Evolutionary conservation across 2,888 invertebrate genomes (phyloP), one percentile per base, ranked within the genome.

Genomic region (Ophion slaviceki): DNA sequence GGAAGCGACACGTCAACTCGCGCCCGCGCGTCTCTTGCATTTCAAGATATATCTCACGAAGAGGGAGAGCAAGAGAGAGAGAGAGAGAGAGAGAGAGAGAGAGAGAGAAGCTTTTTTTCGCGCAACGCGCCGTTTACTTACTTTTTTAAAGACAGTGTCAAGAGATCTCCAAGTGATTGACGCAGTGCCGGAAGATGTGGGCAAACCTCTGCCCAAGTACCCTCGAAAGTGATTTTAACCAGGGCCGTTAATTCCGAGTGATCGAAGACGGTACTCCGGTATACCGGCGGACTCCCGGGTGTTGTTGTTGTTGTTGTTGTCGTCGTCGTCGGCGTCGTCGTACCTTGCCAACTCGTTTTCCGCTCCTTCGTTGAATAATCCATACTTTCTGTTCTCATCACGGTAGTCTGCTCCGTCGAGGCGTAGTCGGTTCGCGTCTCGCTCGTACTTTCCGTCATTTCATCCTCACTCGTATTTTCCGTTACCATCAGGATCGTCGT

Each of bases 181-280:
- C 86, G 90, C 10, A 94, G 76, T 11, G 85, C 79, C 3, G 88
- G 82, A 45, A 92, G 82, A n/a, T 89, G 89, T 10, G 87, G 87
- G 32, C 93, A 94, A 28, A 94, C 89, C 8, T 93, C 92, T 2
- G 80, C 66, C 89, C 89, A 87, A 47, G 79, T 89, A 11, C 91
- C 92, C 11, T 92, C 91, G 64, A 93, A 89, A 32, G 92, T 88
- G 24, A 93, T 92, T 62, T 89, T 90, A 8, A 93, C 92, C 8
- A 93, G 68, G 17, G 89, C 71, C 5, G 89, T 91, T 11, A 90
- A 87, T 59, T 91, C 90, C 10, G 90, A 89, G 2, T 88, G 78
- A 4, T 87, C 78, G 7, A 82, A 72, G 20, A 66, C 82, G 45
- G 71, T 36, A 0, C 8, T 40, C 40, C 40, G 40, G 40, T 40